Evolutionary conservation across 1,140 invertebrate species (phyloP), one percentile per base, ranked within the genome.

Genomic region (Drosophila equinoxialis): DNA sequence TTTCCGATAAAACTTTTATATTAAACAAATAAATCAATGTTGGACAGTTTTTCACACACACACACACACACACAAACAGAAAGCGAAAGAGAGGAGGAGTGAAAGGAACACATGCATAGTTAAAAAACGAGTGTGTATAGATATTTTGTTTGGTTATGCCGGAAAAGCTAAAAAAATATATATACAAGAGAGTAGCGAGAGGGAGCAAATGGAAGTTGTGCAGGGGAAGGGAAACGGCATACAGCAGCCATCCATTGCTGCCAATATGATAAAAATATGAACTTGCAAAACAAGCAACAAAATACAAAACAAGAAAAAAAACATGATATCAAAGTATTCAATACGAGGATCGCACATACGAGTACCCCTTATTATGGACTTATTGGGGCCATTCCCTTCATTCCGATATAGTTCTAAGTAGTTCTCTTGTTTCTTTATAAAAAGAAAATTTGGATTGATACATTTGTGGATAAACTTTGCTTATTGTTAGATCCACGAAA

Each of bases 1-100:
- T 84, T 90, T 84, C 74, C 83, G 87, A 90, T 90, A 90, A 90
- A 87, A 87, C 80, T 90, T 90, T 90, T 87, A 90, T 87, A 90
- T 90, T 90, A 90, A 87, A 84, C 80, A 90, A 90, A 90, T 90
- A 90, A 90, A 90, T 90, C 87, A 90, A 87, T 87, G 80, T 87
- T 84, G 80, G 87, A 79, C 83, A 87, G 79, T 87, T 84, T 85
- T 82, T 79, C 76, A 79, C 77, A 90, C 86, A 89, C 61, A 84
- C 62, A 79, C 58, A 71, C 42, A 65, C 33, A 57, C 65, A 77
- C 58, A 77, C 74, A 77, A 20, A 66, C 39, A 75, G 65, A 61
- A 68, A 58, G 2, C 20, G 3, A 23, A 2, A 23, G 45, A 23
- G 10, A 5, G 17, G 7, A 4, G 37, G 10, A 39, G 37, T 20